Conservation (phyloP, 2,113 vertebrate species). For the Myxocyprinus asiaticus region DNA sequence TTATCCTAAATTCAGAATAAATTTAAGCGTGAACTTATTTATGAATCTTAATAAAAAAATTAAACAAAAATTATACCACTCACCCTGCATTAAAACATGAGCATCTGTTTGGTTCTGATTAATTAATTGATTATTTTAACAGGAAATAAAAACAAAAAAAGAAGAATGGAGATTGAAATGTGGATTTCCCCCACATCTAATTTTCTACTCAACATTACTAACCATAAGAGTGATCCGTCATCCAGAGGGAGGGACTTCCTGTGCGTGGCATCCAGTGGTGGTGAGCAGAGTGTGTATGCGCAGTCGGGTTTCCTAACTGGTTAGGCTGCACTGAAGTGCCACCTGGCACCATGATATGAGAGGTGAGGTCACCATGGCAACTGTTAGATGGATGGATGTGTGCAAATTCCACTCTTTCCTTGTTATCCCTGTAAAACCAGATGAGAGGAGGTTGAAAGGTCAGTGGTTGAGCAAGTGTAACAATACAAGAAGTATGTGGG, state of each 20-base stretch:
- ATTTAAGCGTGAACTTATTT: no score
- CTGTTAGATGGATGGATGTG: slow-evolving; percentile 87
- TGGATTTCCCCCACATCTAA: no score
- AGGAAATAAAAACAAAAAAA: no score
- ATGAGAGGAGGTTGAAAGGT: slow-evolving; percentile 16
- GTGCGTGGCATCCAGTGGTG: slow-evolving; percentile 94
- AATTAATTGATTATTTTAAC: no score
- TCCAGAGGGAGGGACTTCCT: slow-evolving; percentile 95
- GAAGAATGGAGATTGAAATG: no score
- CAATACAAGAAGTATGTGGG: slow-evolving; percentile 15
- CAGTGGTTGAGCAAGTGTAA: slow-evolving; percentile 11
- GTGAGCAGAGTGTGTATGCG: slow-evolving; percentile 85
- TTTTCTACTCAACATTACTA: not conserved
- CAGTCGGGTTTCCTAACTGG: slow-evolving; percentile 84
- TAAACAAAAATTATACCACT: no score
- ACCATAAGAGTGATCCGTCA: slow-evolving; percentile 95
- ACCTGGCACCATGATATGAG: slow-evolving; percentile 88
- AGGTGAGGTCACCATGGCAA: slow-evolving; percentile 89
- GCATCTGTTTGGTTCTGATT: no score
- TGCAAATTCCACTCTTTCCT: slow-evolving; percentile 91
- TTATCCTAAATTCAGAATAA: no score
- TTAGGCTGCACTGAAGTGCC: slow-evolving; percentile 84
- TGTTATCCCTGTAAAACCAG: slow-evolving; percentile 83
- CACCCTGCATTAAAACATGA: no score
- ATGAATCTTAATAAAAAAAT: no score